phyloP scores from a whole-genome alignment of 1,140 invertebrate species.

The Drosophila lacteicornis region DNA sequence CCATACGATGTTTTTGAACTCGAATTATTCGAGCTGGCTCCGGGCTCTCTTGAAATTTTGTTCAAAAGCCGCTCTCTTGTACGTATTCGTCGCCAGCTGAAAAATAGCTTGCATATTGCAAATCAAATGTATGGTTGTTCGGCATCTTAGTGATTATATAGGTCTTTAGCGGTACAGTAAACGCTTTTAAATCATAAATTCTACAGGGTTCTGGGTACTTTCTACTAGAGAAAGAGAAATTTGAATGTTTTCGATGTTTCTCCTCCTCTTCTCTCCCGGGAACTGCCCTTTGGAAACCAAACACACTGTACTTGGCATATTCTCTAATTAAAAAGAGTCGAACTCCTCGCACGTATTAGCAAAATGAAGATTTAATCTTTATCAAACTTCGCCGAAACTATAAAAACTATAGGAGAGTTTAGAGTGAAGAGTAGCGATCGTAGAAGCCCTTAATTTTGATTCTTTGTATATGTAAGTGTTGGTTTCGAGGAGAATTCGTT shows the following conservation, averaged over 20 bases:
- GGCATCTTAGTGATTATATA: too few species aligned
- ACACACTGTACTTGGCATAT: background rate
- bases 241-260: too few species aligned
- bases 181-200: background rate
- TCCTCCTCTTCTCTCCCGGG: background rate
- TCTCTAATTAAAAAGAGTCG: background rate
- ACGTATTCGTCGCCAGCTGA: too few species aligned
- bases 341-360: too few species aligned
- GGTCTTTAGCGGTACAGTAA: background rate
- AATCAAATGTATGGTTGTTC: too few species aligned
- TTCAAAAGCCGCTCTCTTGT: too few species aligned
- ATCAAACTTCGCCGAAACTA: background rate
- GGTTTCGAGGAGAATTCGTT: background rate
- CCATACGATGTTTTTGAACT: too few species aligned
- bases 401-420: background rate
- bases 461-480: background rate
- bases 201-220: too few species aligned
- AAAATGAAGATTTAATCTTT: background rate
- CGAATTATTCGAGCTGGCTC: too few species aligned
- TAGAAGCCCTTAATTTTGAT: slow-evolving; percentile 4
- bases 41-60: too few species aligned
- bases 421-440: slow-evolving; percentile 1
- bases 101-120: too few species aligned
- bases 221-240: background rate
- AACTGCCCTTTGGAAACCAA: background rate